Conservation (phyloP, 92 coral and sea anemone species). For the Desmophyllum pertusum region DNA sequence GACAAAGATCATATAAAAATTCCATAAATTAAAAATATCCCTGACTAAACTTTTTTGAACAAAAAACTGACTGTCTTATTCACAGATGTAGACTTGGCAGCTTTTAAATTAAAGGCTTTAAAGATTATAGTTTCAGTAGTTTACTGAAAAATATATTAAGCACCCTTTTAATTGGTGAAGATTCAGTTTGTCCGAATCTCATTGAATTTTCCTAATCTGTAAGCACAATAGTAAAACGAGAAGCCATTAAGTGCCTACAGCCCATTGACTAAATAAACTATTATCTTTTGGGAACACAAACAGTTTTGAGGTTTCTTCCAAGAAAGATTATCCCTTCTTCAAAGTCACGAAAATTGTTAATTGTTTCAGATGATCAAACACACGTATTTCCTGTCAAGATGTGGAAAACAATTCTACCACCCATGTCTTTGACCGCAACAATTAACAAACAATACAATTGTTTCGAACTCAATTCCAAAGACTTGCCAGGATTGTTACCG, state of each 20-base stretch:
- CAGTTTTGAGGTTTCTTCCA: not conserved
- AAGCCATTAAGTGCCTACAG: not conserved
- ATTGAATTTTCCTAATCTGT: not conserved
- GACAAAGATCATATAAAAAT: not conserved
- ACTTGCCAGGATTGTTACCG: not conserved
- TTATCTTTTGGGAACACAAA: slow-evolving; percentile 23
- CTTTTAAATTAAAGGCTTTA: not conserved
- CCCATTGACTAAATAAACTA: slow-evolving; percentile 9
- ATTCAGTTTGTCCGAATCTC: not conserved
- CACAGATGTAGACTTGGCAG: not conserved
- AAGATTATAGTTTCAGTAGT: not conserved
- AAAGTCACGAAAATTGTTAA: slow-evolving; percentile 2
- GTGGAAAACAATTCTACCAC: not conserved
- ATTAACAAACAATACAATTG: not conserved
- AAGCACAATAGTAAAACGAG: slow-evolving; percentile 9
- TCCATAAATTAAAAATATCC: too few relatives aligned
- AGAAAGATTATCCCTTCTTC: not conserved
- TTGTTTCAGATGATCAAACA: not conserved
- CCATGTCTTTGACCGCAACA: not conserved
- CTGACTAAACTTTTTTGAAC: not conserved
- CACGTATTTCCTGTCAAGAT: not conserved
- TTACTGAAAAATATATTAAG: not conserved
- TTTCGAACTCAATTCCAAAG: not conserved
- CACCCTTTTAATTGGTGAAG: not conserved
- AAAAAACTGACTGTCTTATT: not conserved